Evolutionary conservation across 2,888 invertebrate species (phyloP).

Genomic region (Tanytarsus gracilentus): DNA sequence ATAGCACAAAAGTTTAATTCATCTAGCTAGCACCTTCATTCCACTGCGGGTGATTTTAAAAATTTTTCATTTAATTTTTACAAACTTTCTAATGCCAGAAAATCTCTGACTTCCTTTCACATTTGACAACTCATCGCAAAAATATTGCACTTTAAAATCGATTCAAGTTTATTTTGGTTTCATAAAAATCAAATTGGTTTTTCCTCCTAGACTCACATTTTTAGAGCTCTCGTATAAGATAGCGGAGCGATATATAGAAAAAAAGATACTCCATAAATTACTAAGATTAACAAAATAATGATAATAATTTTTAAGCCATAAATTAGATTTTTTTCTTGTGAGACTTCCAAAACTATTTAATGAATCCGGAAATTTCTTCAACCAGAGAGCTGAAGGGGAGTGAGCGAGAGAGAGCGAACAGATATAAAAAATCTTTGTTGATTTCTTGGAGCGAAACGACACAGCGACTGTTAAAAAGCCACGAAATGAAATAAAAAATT

Average conservation of each 20-base stretch:
- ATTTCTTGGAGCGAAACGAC: constrained; percentile 15
- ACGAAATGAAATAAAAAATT: constrained; percentile 17
- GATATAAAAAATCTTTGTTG: neutral
- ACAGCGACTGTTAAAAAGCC: neutral
- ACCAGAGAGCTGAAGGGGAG: neutral
- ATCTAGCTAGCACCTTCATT: neutral
- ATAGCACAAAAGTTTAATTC: constrained; percentile 14
- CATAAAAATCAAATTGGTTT: too few relatives aligned
- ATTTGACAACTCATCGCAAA: too few relatives aligned
- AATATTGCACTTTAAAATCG: too few relatives aligned
- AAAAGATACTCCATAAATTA: constrained; percentile 19
- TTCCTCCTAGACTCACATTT: too few relatives aligned
- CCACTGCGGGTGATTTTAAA: neutral
- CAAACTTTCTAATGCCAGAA: too few relatives aligned
- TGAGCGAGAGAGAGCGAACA: too few relatives aligned
- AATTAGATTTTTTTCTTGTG: constrained; percentile 17
- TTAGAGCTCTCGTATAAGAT: too few relatives aligned
- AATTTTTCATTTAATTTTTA: neutral
- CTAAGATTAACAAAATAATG: constrained; percentile 2
- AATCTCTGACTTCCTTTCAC: too few relatives aligned
- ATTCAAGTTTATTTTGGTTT: too few relatives aligned
- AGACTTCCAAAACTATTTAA: constrained; percentile 21
- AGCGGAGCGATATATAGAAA: neutral
- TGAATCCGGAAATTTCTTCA: constrained; percentile 26
- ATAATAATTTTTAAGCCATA: constrained; percentile 17